Conservation (phyloP, 2,113 vertebrate species). For the Apodemus sylvaticus region DNA sequence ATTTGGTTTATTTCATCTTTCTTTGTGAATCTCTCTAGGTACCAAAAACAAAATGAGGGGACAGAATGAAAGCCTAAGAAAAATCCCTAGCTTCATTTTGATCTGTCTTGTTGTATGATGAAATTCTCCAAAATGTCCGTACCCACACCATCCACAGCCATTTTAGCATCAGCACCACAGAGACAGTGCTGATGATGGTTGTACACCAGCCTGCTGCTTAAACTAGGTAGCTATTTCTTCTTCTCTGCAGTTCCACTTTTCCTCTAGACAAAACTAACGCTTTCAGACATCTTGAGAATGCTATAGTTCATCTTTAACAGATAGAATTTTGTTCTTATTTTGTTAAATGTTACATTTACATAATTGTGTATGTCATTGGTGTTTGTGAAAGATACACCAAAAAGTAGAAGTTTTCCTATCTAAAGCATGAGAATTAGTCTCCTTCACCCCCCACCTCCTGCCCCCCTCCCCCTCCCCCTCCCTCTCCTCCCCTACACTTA, state of each 20-base stretch:
- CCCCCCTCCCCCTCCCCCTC: too few relatives aligned
- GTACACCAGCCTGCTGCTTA: not conserved
- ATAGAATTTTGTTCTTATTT: slow-evolving; percentile 79
- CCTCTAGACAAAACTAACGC: slow-evolving; percentile 69
- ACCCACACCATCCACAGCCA: not conserved
- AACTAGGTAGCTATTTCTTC: slow-evolving; percentile 41
- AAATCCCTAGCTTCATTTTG: slow-evolving; percentile 36
- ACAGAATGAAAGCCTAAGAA: not conserved
- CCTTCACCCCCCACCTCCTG: not conserved
- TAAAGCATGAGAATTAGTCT: slow-evolving; percentile 46
- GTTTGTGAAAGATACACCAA: slow-evolving; percentile 68
- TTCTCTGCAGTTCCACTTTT: slow-evolving; percentile 40
- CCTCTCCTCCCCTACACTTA: not conserved
- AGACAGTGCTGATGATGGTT: not conserved
- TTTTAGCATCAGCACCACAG: not conserved
- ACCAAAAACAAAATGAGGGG: not conserved
- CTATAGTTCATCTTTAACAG: slow-evolving; percentile 77
- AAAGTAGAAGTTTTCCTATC: slow-evolving; percentile 64
- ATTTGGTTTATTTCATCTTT: not conserved
- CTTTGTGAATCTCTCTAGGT: not conserved
- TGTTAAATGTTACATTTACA: slow-evolving; percentile 83
- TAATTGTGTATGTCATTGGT: slow-evolving; percentile 80
- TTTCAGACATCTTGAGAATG: slow-evolving; percentile 75
- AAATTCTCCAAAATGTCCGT: not conserved
- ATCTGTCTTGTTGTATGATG: not conserved